phyloP scores from a whole-genome alignment of 1,140 invertebrate genomes.

The Drosophila leontia region DNA sequence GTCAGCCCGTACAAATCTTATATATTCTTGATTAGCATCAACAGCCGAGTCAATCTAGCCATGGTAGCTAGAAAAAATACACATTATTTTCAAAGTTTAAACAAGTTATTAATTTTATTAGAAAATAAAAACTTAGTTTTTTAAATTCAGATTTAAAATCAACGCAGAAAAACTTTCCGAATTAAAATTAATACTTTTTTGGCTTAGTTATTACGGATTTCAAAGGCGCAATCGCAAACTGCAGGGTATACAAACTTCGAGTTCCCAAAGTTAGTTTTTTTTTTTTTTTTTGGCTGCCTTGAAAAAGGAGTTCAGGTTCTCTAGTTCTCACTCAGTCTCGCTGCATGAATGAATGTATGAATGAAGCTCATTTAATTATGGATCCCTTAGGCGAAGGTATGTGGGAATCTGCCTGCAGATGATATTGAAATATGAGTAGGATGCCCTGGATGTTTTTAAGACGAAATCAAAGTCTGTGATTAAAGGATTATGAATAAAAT shows the following conservation, averaged over 20 bases:
- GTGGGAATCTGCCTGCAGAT: slow-evolving; percentile 54
- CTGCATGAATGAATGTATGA: slow-evolving; percentile 70
- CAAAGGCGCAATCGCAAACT: not conserved
- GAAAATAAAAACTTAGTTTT: no score
- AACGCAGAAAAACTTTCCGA: not conserved
- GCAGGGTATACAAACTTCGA: not conserved
- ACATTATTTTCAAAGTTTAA: no score
- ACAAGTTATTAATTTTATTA: no score
- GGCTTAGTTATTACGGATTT: not conserved
- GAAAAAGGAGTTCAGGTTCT: slow-evolving; percentile 60
- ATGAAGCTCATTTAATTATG: slow-evolving; percentile 81
- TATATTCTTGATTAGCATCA: no score
- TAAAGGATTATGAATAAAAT: not conserved
- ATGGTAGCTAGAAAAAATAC: no score
- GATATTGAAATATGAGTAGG: slow-evolving; percentile 71
- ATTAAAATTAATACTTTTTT: not conserved
- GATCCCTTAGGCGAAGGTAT: slow-evolving; percentile 53
- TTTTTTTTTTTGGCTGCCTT: slow-evolving; percentile 29
- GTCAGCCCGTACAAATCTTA: no score
- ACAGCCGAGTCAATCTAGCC: no score
- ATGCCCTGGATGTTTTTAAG: slow-evolving; percentile 46
- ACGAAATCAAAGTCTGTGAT: not conserved
- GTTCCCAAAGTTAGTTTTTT: not conserved
- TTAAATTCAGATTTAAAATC: not conserved
- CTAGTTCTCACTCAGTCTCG: slow-evolving; percentile 47